Percentiles rank a stretch among this genome's conserved stretches.
Evolutionary conservation across 2,797 vertebrate genomes (phyloP).

Genomic region (Anableps anableps): DNA sequence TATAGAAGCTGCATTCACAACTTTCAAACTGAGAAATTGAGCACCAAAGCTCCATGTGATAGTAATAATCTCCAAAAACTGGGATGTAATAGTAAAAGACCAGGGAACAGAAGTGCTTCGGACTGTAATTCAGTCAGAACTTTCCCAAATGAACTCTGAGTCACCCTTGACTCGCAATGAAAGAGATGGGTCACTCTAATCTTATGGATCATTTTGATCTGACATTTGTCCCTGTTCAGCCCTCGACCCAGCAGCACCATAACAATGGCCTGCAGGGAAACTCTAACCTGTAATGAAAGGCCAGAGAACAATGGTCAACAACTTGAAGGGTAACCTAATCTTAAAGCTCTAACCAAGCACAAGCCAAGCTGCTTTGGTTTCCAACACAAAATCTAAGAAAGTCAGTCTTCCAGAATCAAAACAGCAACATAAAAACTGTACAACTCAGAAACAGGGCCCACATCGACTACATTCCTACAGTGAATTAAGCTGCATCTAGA

Average conservation of each 20-base stretch:
- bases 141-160: constrained; percentile 57
- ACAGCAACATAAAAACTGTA: constrained; percentile 33
- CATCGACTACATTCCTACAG: constrained; percentile 4
- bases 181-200: constrained; percentile 62
- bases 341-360: constrained; percentile 91
- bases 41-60: constrained; percentile 21
- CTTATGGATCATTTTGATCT: constrained; percentile 76
- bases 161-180: constrained; percentile 58
- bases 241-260: constrained; percentile 79
- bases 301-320: constrained; percentile 88
- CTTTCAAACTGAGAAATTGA: constrained; percentile 56
- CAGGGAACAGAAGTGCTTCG: background rate
- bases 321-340: constrained; percentile 91
- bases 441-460: constrained; percentile 3
- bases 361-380: constrained; percentile 79
- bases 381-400: constrained; percentile 42
- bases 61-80: constrained; percentile 27
- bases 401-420: constrained; percentile 37
- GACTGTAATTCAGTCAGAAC: constrained; percentile 26
- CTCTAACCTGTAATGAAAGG: constrained; percentile 94
- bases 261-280: constrained; percentile 88
- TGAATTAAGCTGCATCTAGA: constrained; percentile 5
- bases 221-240: constrained; percentile 82
- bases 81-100: background rate
- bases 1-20: constrained; percentile 56